These are phyloP conservation scores for Entomyzon cyanotis DNA, from an alignment of 2,113 vertebrate species.

Conservation along the genomic window DNA sequence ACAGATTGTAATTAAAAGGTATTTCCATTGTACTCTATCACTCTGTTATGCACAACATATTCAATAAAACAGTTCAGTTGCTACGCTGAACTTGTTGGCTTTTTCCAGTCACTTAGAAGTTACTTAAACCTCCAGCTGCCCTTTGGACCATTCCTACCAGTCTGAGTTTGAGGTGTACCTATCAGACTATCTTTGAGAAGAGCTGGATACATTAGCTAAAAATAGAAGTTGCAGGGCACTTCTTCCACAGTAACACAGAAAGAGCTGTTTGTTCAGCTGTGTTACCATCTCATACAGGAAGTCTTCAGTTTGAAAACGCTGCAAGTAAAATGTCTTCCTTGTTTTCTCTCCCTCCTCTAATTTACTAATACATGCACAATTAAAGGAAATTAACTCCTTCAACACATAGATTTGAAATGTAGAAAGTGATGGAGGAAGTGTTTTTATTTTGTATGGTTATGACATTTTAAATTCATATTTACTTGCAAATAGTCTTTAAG, in stretches of 20 bases:
- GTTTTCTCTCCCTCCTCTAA: neutral
- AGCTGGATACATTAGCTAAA: neutral
- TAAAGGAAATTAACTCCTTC: neutral
- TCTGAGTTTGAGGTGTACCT: neutral
- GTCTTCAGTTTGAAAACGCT: neutral
- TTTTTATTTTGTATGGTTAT: neutral
- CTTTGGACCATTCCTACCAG: neutral
- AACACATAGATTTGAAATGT: neutral
- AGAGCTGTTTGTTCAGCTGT: neutral
- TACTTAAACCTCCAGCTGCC: neutral
- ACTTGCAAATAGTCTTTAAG: neutral
- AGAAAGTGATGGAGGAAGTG: neutral
- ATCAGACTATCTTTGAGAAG: neutral
- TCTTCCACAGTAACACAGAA: neutral
- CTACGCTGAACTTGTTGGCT: neutral
- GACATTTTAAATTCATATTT: neutral
- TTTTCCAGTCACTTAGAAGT: neutral
- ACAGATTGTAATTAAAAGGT: neutral
- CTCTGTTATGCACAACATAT: neutral
- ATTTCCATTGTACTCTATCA: neutral
- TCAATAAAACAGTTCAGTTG: neutral
- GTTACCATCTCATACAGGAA: neutral
- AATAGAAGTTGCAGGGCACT: neutral
- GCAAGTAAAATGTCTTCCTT: neutral
- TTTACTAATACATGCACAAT: neutral